Evolutionary conservation across 2,797 vertebrate genomes (phyloP), one percentile per base, ranked within the genome.

Genomic region (Crocidura indochinensis): DNA sequence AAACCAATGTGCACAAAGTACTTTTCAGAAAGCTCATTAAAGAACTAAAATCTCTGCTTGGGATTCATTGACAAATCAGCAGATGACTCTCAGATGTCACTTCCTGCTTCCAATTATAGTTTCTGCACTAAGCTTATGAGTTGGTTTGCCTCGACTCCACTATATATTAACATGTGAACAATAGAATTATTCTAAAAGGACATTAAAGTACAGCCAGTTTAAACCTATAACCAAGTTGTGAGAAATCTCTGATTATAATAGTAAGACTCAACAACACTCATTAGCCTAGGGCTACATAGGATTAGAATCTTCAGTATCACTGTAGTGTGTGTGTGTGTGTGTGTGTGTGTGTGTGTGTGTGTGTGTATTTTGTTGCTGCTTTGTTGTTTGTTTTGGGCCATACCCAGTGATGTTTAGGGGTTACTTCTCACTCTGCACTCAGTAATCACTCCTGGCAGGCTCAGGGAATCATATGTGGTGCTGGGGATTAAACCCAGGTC

Each of bases 21-120:
- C 71, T 91, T 91, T 82, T 80, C 51, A 47, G 65, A 60, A 84
- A 24, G 38, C 78, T 90, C 72, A 88, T 82, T 44, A 75, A 92
- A 83, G 44, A 60, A 86, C 77, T 67, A 95, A 79, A 90, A 76
- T 86, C 87, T 91, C 87, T 92, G n/a, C 60, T 79, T 77, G 76
- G 47, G 62, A 65, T 49, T 77, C 91, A 4, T 65, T 44, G 27
- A 31, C 88, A 88, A 90, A 29, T 62, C 68, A 90, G 82, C 49
- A 64, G 83, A 44, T 47, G 78, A 12, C 72, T 68, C 26, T 65
- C 75, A 56, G 62, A 83, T 51, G 7, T 87, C 64, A 27, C 46
- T 94, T 92, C 91, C 71, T 90, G 65, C 53, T 79, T 84, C 68
- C 6, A 31, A 44, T 46, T 71, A 6, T 69, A 94, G 89, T 67